These are phyloP conservation scores for Oncorhynchus keta DNA, from an alignment of 2,113 vertebrate genomes.

Conservation along the genomic window DNA sequence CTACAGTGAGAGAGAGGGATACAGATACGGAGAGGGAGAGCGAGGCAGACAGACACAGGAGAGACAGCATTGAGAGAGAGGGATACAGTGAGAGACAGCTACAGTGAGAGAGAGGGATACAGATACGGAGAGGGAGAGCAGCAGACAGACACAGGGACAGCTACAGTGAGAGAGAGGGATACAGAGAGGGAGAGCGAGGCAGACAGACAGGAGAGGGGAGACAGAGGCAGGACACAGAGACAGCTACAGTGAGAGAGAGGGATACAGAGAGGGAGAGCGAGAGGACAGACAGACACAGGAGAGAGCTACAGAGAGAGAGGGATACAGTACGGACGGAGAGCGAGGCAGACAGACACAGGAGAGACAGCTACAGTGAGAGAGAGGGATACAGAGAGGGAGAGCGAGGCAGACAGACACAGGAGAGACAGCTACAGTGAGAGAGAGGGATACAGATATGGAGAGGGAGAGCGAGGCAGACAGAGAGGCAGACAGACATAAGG, in stretches of 20 bases:
- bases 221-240: no score
- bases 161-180: not conserved
- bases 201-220: no score
- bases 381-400: not conserved
- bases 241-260: no score
- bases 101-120: not conserved
- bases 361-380: not conserved
- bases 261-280: not conserved
- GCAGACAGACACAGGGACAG: no score
- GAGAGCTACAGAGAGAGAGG: not conserved
- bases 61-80: not conserved
- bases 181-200: no score
- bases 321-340: not conserved
- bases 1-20: not conserved
- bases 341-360: not conserved
- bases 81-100: not conserved
- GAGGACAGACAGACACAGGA: no score
- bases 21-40: not conserved
- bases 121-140: not conserved
- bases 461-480: no score
- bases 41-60: not conserved
- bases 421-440: no score
- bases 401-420: no score
- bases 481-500: no score
- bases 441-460: no score